Evolutionary conservation across 2,888 invertebrate species (phyloP), one percentile per base, ranked within the genome.

Genomic region (Frankliniella intonsa): DNA sequence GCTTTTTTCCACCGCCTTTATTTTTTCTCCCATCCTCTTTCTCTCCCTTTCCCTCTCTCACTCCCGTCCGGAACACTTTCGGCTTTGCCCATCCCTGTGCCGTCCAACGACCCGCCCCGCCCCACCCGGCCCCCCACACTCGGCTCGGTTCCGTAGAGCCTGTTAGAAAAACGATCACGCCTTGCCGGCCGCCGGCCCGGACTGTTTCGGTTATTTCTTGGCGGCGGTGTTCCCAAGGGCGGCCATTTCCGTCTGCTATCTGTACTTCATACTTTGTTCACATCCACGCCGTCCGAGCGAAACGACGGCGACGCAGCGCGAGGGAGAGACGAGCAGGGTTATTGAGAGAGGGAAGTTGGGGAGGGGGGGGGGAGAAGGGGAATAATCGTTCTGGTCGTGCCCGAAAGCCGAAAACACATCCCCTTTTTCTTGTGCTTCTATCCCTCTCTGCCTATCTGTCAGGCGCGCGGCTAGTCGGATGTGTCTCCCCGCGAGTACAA

Each of bases 141-240:
- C 38, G 5, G 38, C 38, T 38, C 38, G 38, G 38, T 5, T 38
- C 38, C 38, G 38, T 5, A 38, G 38, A 38, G 38, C 38, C 38
- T 38, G 38, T 62, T 62, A n/a, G 62, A 62, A 62, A 62, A 62
- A 62, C 62, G 62, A 62, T 62, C 62, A 62, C 62, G 62, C 62
- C 62, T 55, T 62, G 62, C 62, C 14, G 62, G 62, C 62, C 62
- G 62, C n/a, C 62, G 38, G 38, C 62, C n/a, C 62, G 62, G n/a
- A 62, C 62, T 62, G 62, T 62, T 62, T 62, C 62, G 62, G 62
- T 62, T 62, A 62, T 62, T 62, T 62, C 17, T 62, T 17, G 62
- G 62, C 19, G 62, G 62, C 14, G 62, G 62, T 17, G 62, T 17
- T 62, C 62, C 38, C 38, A 38, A 38, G 62, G 62, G 62, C 62